Base-by-base conservation (phyloP, 2,113 vertebrate species). In the Ondatra zibethicus region DNA sequence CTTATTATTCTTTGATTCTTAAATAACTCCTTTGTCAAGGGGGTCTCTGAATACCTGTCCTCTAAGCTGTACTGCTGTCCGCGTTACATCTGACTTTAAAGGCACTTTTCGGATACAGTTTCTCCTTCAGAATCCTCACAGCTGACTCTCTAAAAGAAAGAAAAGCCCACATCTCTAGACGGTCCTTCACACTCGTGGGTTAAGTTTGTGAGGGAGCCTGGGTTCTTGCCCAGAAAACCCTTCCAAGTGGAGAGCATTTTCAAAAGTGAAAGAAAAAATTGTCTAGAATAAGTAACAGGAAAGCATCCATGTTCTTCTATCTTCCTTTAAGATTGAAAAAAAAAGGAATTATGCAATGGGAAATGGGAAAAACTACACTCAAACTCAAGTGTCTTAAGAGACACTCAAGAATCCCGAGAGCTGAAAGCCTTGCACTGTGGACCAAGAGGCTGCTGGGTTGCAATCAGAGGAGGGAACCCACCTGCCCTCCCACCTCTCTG, bases 201-300 rank as follows among this genome's bases (percentile, higher is more conserved):
- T 55, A 85, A 92, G 91, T 89, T 61, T 85, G 17, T 93, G 72
- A 77, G 58, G 76, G 31, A 12, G 42, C 42, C 4, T 39, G 58
- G 45, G 65, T 73, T 86, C 52, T 7, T 80, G 63, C 29, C 1
- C 27, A 75, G 21, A 95, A 96, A 58, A 16, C 45, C 81, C 85
- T 96, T 94, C 23, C 93, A 97, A 97, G 52, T 90, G 16, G 58
- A 96, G 12, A 95, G 65, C 65, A 61, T 86, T 96, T 95, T 81
- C 72, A 70, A 93, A 90, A 39, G 25, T 29, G 87, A n/a, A 95
- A 93, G 86, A 72, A 97, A 75, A 91, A 91, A 92, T 92, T n/a
- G 47, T 82, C 66, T 75, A 13, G 21, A 92, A 29, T 75, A 82
- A 25, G 91, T 61, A 92, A n/a, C n/a, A 42, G 90, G 42, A 94